Evolutionary conservation across 2,797 vertebrate species (phyloP).

Genomic region (Acipenser ruthenus): DNA sequence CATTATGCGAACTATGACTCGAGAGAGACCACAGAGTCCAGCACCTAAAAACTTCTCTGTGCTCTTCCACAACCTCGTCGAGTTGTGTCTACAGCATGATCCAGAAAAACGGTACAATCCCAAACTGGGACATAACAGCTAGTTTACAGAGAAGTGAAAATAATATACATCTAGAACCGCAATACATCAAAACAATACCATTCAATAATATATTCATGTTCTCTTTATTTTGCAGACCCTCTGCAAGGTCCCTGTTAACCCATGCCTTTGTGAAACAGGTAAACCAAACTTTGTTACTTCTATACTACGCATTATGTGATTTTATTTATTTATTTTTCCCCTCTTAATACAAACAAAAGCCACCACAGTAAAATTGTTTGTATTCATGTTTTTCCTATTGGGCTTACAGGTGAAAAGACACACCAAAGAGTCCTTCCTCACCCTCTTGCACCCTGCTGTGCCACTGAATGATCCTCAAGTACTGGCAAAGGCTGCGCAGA

Average conservation of each 20-base stretch:
- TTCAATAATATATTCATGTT: conserved; percentile 16
- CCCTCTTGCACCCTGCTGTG: conserved; percentile 76
- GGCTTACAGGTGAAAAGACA: conserved; percentile 72
- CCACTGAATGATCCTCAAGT: conserved; percentile 58
- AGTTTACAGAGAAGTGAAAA: not conserved
- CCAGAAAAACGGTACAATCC: conserved; percentile 77
- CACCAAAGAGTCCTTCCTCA: conserved; percentile 74
- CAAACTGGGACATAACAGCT: not conserved
- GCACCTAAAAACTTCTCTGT: conserved; percentile 83
- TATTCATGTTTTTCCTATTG: conserved; percentile 8
- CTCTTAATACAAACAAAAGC: not conserved
- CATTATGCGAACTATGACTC: conserved; percentile 71
- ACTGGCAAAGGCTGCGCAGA: conserved; percentile 44
- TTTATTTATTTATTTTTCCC: not conserved
- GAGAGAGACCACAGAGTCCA: conserved; percentile 75
- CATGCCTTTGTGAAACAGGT: conserved; percentile 96
- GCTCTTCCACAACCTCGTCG: conserved; percentile 83
- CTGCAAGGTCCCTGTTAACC: conserved; percentile 76
- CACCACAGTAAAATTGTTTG: not conserved
- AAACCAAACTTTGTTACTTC: conserved; percentile 21
- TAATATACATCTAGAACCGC: not conserved
- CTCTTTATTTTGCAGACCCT: conserved; percentile 68
- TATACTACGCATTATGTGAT: not conserved
- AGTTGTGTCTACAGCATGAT: conserved; percentile 89
- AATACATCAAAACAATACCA: not conserved